phyloP scores from a whole-genome alignment of 2,888 invertebrate species.

The Rhagonycha fulva region DNA sequence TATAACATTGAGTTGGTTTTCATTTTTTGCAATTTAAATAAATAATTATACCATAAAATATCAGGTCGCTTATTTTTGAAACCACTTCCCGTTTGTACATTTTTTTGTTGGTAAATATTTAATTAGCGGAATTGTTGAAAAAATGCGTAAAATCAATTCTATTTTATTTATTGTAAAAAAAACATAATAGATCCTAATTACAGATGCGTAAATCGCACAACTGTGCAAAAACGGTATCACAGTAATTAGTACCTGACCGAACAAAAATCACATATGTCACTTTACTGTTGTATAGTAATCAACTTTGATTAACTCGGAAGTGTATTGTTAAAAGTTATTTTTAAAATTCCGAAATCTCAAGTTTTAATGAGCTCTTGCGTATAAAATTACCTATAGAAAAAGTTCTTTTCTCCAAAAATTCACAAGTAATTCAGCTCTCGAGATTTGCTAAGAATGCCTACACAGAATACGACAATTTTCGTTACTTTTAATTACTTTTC shows the following conservation, averaged over 20 bases:
- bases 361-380: neutral
- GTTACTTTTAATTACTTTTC: neutral
- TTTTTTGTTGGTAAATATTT: neutral
- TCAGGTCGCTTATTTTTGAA: neutral
- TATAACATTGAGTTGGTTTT: neutral
- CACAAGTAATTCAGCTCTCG: too few species aligned
- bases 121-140: neutral
- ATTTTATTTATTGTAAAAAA: neutral
- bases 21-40: neutral
- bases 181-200: neutral
- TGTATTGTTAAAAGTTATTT: neutral
- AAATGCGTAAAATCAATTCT: neutral
- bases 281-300: neutral
- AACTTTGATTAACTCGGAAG: neutral
- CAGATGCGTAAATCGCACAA: neutral
- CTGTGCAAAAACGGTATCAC: neutral
- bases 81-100: neutral
- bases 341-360: neutral
- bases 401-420: too few species aligned
- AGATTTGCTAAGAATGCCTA: too few species aligned
- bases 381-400: too few species aligned
- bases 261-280: neutral
- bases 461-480: too few species aligned
- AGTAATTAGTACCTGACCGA: neutral
- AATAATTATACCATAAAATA: neutral